These are phyloP conservation scores for Drosophila ercepeae DNA, from an alignment of 1,140 invertebrate genomes.

Conservation along the genomic window DNA sequence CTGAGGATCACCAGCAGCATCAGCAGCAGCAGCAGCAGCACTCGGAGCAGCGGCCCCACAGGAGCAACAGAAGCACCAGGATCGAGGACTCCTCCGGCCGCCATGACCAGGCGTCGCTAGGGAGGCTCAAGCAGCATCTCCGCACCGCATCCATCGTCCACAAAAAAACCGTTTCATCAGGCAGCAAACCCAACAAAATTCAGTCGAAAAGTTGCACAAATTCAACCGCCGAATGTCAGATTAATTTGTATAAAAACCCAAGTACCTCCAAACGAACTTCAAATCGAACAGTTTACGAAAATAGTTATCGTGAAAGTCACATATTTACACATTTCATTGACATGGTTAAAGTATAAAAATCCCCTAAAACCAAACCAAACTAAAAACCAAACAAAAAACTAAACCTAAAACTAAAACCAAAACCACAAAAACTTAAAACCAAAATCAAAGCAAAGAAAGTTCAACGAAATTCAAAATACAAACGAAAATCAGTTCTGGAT, in stretches of 20 bases:
- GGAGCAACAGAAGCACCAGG: conserved; percentile 57
- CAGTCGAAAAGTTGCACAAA: conserved; percentile 51
- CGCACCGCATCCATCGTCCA: conserved; percentile 3
- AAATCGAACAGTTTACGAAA: conserved; percentile 47
- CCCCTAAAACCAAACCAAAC: conserved; percentile 34
- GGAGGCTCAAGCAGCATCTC: conserved; percentile 68
- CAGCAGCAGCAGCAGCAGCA: conserved; percentile 44
- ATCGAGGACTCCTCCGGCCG: conserved; percentile 49
- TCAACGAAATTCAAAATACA: conserved; percentile 29
- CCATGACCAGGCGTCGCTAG: conserved; percentile 61
- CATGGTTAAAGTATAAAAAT: conserved; percentile 63
- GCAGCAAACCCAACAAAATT: conserved; percentile 50
- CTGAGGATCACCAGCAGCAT: conserved; percentile 72
- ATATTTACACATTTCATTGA: conserved; percentile 50
- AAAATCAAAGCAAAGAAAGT: conserved; percentile 25
- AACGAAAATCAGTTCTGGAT: conserved; percentile 25
- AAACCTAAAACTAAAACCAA: conserved; percentile 1
- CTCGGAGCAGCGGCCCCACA: conserved; percentile 30
- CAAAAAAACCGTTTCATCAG: conserved; percentile 22
- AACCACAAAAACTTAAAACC: conserved; percentile 1
- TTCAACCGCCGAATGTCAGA: conserved; percentile 78
- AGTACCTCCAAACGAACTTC: conserved; percentile 33
- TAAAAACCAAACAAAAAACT: conserved; percentile 13
- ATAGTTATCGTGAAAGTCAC: conserved; percentile 31
- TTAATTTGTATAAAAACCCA: conserved; percentile 67